Base-by-base conservation (phyloP, 2,113 vertebrate genomes). In the Psilopogon haemacephalus region DNA sequence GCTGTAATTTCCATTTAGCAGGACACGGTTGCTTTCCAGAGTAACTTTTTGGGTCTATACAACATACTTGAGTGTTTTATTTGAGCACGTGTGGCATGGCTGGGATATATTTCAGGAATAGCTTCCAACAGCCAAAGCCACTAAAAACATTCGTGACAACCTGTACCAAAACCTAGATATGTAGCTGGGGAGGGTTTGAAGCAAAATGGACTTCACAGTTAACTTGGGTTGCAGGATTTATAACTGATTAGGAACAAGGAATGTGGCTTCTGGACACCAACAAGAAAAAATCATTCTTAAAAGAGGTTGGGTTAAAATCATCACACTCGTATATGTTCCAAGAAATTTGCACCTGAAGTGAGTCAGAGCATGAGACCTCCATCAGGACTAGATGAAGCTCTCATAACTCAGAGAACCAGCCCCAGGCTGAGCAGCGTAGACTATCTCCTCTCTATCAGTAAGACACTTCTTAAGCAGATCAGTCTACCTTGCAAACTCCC, bases 1-100 rank as follows among this genome's bases (percentile, higher is more conserved):
- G 54, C 67, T 89, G 62, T 74, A 81, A 64, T 90, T 92, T 88
- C 73, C 60, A 79, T 93, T 93, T 86, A 81, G 50, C 33, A 67
- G 35, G 67, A 75, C 64, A 88, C 27, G 42, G 42, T 37, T 59
- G 15, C 35, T 93, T 95, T 94, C 88, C 78, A 85, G 65, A 42
- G 6, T 71, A 2, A 74, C 90, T 94, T 94, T 95, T 86, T 69
- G 84, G 12, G 46, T 84, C 75, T 86, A 5, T 8, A 84, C 78
- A 89, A 69, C n/a, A 64, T 20, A 11, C 35, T 16, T 65, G 58
- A 89, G 64, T n/a, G 58, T 74, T 93, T 95, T 94, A 78, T 82
- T 76, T 75, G 38, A 76, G 59, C 48, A 69, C 19, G 60, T 0
- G 5, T 75, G 46, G 68, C 44, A 67, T 11, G 1, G 20, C 32